phyloP scores from a whole-genome alignment of 2,113 vertebrate genomes.

The Aviceda subcristata region DNA sequence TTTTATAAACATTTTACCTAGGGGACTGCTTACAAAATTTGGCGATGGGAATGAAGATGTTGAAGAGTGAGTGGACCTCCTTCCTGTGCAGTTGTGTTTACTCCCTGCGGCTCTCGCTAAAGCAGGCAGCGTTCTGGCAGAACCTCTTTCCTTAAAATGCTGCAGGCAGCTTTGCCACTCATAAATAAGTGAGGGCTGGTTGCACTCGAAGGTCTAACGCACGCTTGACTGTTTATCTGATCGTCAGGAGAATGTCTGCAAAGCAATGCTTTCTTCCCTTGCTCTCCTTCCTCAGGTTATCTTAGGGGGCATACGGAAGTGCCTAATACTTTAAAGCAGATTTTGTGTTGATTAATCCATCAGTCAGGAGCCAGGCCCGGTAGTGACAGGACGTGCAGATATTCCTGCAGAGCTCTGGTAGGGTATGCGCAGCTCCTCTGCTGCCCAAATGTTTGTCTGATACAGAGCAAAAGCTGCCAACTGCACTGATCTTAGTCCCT shows the following conservation, averaged over 20 bases:
- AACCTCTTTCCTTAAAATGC: neutral
- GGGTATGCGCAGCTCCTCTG: neutral
- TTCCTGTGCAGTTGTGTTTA: neutral
- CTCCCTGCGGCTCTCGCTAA: neutral
- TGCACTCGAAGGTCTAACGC: neutral
- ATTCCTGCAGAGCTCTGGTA: neutral
- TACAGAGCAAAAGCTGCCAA: neutral
- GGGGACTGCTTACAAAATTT: constrained; percentile 81
- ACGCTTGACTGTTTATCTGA: neutral
- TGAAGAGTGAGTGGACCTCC: constrained; percentile 79
- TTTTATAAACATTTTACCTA: constrained; percentile 58
- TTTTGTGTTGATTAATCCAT: neutral
- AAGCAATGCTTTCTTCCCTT: neutral
- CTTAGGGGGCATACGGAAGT: neutral
- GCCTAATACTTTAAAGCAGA: neutral
- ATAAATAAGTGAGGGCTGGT: neutral
- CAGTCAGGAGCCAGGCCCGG: fast-evolving
- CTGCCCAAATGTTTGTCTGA: fast-evolving
- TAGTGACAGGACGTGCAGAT: neutral
- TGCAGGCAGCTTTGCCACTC: neutral
- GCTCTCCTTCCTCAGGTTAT: neutral
- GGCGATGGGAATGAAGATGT: constrained; percentile 82
- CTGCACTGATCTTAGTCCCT: neutral
- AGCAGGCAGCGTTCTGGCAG: neutral
- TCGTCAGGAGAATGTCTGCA: neutral